Evolutionary conservation across 2,113 vertebrate species (phyloP).

Genomic region (Oncorhynchus mykiss): DNA sequence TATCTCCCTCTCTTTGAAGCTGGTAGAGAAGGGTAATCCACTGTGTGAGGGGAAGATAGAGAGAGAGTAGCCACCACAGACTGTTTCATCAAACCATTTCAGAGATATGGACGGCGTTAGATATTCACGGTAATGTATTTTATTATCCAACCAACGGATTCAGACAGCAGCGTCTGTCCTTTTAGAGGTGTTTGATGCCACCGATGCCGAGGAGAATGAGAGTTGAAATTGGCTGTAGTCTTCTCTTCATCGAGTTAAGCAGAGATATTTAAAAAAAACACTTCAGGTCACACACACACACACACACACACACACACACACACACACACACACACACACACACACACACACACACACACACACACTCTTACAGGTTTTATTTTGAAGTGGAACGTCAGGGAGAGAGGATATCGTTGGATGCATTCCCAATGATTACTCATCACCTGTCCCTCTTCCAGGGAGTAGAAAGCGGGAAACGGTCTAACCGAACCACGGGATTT

Average conservation of each 20-base stretch:
- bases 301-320: too few relatives aligned
- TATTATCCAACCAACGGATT: constrained; percentile 11
- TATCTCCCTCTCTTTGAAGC: constrained; percentile 33
- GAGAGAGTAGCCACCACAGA: constrained; percentile 16
- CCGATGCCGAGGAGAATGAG: not conserved
- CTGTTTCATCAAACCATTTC: constrained; percentile 35
- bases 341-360: too few relatives aligned
- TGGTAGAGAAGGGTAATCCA: constrained; percentile 30
- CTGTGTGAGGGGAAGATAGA: not conserved
- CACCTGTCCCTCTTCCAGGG: constrained; percentile 12
- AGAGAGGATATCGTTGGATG: constrained; percentile 40
- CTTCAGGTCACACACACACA: not conserved
- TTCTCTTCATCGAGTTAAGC: constrained; percentile 46
- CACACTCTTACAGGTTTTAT: not conserved
- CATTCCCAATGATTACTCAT: constrained; percentile 46
- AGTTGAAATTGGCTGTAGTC: constrained; percentile 44
- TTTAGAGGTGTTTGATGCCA: constrained; percentile 15
- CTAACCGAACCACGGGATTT: constrained; percentile 27
- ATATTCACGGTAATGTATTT: constrained; percentile 52
- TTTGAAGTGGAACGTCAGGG: constrained; percentile 32
- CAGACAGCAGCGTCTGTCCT: not conserved
- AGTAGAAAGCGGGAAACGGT: constrained; percentile 14
- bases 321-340: too few relatives aligned
- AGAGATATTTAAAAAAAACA: constrained; percentile 16
- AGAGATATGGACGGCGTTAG: constrained; percentile 39